These are phyloP conservation scores for Napeogenes sylphis DNA, from an alignment of 2,888 invertebrate species.

Conservation along the genomic window DNA sequence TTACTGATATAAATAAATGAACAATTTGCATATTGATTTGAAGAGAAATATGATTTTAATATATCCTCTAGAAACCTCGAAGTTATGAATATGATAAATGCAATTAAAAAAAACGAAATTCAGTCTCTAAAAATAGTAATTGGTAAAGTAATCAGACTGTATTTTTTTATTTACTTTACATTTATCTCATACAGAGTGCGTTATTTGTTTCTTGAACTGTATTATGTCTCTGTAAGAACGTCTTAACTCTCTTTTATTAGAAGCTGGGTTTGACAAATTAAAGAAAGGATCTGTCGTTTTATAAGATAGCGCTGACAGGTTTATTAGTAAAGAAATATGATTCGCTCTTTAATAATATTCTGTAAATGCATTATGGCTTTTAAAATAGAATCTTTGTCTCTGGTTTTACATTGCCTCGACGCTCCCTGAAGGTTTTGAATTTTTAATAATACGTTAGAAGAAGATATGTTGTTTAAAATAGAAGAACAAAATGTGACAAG, in stretches of 20 bases:
- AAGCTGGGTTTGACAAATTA: constrained; percentile 24
- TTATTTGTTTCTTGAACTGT: constrained; percentile 32
- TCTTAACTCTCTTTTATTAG: constrained; percentile 33
- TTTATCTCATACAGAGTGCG: constrained; percentile 17
- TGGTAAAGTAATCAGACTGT: no score
- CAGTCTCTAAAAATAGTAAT: no score
- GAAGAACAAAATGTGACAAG: no score
- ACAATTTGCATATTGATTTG: not conserved
- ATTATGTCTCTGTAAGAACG: constrained; percentile 31
- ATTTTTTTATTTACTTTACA: no score
- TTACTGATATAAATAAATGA: not conserved
- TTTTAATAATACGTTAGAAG: no score
- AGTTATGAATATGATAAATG: no score
- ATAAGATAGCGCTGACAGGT: constrained; percentile 29
- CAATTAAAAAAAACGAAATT: no score
- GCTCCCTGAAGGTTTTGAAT: no score
- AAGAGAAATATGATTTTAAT: no score
- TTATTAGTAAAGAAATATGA: constrained; percentile 33
- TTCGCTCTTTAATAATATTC: constrained; percentile 25
- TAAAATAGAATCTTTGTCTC: constrained; percentile 8
- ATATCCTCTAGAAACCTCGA: no score
- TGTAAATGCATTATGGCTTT: constrained; percentile 7
- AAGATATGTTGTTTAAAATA: no score
- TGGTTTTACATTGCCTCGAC: no score
- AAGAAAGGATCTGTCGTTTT: constrained; percentile 26